These are phyloP conservation scores for Colius striatus DNA, from an alignment of 2,113 vertebrate genomes.

Conservation along the genomic window DNA sequence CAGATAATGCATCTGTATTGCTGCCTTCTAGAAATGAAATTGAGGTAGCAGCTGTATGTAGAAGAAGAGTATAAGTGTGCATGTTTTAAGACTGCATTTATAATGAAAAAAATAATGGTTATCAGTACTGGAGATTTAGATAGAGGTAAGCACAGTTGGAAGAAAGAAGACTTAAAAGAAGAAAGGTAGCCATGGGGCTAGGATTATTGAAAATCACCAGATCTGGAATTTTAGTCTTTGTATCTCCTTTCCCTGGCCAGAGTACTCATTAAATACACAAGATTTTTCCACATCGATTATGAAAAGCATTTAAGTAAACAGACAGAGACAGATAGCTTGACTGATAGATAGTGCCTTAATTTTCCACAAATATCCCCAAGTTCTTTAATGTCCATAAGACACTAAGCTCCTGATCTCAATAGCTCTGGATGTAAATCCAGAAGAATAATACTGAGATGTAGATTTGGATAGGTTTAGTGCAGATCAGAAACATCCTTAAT, in stretches of 20 bases:
- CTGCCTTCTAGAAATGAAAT: not conserved
- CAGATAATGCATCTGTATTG: not conserved
- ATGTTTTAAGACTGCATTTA: not conserved
- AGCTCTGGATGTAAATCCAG: not conserved
- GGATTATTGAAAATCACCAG: not conserved
- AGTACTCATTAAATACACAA: not conserved
- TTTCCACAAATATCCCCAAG: not conserved
- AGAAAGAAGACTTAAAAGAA: not conserved
- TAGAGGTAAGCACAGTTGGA: not conserved
- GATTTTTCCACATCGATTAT: not conserved
- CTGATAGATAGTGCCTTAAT: not conserved
- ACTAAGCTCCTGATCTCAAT: not conserved
- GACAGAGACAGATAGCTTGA: not conserved
- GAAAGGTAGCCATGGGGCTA: not conserved
- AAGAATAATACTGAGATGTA: not conserved
- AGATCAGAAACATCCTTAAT: not conserved
- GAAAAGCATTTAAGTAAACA: not conserved
- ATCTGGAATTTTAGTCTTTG: not conserved
- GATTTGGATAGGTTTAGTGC: not conserved
- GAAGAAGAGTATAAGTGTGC: not conserved
- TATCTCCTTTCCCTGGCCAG: not conserved
- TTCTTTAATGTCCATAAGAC: not conserved
- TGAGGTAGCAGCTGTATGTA: not conserved
- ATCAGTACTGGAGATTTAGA: not conserved
- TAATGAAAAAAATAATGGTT: not conserved